Conservation (phyloP, 2,888 invertebrate species). For the Adelphocoris suturalis region DNA sequence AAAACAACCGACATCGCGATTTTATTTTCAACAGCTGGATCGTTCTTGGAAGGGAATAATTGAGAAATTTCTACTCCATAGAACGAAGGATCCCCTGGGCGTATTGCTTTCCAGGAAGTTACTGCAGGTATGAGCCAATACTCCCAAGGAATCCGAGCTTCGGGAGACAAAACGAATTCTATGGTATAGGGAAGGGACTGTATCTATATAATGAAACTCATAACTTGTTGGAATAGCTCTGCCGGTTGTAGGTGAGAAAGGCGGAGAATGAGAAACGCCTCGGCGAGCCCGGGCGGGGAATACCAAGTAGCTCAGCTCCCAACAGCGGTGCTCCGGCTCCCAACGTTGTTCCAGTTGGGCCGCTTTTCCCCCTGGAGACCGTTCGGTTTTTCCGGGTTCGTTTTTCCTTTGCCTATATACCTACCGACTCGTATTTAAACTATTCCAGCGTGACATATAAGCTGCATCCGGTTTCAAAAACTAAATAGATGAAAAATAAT, state of each 20-base stretch:
- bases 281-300: conserved; percentile 34
- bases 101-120: conserved; percentile 46
- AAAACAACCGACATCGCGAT: neutral
- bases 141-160: conserved; percentile 2
- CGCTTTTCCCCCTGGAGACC: neutral
- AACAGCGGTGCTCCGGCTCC: neutral
- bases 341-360: conserved; percentile 53
- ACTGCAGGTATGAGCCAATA: conserved; percentile 32
- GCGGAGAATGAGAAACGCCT: conserved; percentile 63
- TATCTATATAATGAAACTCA: conserved; percentile 68
- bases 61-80: neutral
- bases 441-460: too few species aligned
- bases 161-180: conserved; percentile 33
- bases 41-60: neutral
- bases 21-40: neutral
- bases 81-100: conserved; percentile 2
- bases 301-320: conserved; percentile 50
- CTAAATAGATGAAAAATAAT: too few species aligned
- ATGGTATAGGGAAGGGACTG: conserved; percentile 46
- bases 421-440: too few species aligned
- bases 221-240: conserved; percentile 59
- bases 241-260: conserved; percentile 65
- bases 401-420: neutral
- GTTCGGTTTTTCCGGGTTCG: conserved; percentile 37
- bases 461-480: too few species aligned